A percentile compares a stretch with the other conserved stretches of the same genome.
Evolutionary conservation across 2,888 invertebrate genomes (phyloP).

Genomic region (Lysandra coridon): DNA sequence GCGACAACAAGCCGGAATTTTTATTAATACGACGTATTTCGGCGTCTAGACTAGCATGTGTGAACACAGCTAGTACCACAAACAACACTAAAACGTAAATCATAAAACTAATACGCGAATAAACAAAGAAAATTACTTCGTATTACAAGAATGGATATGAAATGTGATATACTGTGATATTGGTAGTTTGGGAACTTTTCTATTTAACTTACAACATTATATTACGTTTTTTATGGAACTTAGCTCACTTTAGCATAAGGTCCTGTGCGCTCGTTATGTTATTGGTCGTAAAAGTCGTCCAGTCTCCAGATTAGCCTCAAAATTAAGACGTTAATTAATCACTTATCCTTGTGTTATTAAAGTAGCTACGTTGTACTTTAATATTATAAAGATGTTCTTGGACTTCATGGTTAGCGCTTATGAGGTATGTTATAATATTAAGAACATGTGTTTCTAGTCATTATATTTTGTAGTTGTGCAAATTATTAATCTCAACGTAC

Average conservation of each 20-base stretch:
- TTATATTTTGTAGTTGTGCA: no score
- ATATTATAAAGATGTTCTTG: not conserved
- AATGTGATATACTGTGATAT: constrained; percentile 12
- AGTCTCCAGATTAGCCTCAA: constrained; percentile 19
- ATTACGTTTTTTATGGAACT: constrained; percentile 16
- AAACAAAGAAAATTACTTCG: constrained; percentile 54
- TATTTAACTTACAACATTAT: constrained; percentile 19
- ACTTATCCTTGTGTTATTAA: not conserved
- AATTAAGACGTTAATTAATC: constrained; percentile 6
- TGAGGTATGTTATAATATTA: no score
- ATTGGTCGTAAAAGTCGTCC: not conserved
- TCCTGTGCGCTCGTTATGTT: not conserved
- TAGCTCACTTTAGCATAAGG: not conserved
- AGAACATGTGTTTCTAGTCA: no score
- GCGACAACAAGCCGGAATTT: constrained; percentile 31
- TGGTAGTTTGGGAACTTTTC: constrained; percentile 25
- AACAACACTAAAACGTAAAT: constrained; percentile 73
- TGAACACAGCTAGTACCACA: constrained; percentile 71
- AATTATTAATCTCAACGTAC: no score
- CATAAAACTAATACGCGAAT: constrained; percentile 72
- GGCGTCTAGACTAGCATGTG: constrained; percentile 74
- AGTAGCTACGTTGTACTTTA: not conserved
- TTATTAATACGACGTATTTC: constrained; percentile 61
- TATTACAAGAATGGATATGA: constrained; percentile 48
- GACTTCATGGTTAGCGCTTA: not conserved